These are phyloP conservation scores for Dolichotis patagonum DNA, from an alignment of 2,113 vertebrate species.

Conservation along the genomic window DNA sequence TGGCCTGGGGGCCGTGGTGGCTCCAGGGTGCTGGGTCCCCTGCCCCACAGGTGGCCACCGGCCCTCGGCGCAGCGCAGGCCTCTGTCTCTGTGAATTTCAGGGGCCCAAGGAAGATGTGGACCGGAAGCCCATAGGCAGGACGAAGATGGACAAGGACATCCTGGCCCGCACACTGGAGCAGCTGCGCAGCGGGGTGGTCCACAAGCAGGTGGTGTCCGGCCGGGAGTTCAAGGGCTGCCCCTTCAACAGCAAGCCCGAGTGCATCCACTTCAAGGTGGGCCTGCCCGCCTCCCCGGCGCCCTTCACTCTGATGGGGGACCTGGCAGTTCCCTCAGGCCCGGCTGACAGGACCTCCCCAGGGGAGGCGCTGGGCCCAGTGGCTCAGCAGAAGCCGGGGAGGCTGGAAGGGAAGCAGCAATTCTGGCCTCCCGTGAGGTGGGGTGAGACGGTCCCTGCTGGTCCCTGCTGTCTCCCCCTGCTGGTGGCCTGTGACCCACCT, in stretches of 20 bases:
- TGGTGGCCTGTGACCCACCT: not conserved
- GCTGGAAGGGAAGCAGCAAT: not conserved
- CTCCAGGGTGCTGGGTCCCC: not conserved
- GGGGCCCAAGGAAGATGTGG: constrained; percentile 75
- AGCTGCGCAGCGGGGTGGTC: constrained; percentile 68
- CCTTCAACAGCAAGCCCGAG: constrained; percentile 93
- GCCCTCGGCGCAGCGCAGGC: not conserved
- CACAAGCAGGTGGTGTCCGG: constrained; percentile 82
- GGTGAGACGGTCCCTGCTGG: not conserved
- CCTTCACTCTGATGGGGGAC: too few relatives aligned
- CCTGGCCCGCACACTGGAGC: constrained; percentile 21
- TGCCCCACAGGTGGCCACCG: not conserved
- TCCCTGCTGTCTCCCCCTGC: not conserved
- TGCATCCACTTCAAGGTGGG: constrained; percentile 93
- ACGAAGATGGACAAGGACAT: constrained; percentile 80
- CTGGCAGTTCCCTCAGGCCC: not conserved
- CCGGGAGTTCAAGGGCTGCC: constrained; percentile 83
- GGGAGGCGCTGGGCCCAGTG: too few relatives aligned
- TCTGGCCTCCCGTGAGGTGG: not conserved
- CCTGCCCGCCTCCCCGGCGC: accelerated
- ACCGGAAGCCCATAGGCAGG: constrained; percentile 61
- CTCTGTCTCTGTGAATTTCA: constrained; percentile 50
- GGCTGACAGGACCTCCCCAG: not conserved
- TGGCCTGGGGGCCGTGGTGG: too few relatives aligned
- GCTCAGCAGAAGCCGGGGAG: not conserved